Evolutionary conservation across 2,797 vertebrate species (phyloP), one percentile per base, ranked within the genome.

Genomic region (Cirrhinus molitorella): DNA sequence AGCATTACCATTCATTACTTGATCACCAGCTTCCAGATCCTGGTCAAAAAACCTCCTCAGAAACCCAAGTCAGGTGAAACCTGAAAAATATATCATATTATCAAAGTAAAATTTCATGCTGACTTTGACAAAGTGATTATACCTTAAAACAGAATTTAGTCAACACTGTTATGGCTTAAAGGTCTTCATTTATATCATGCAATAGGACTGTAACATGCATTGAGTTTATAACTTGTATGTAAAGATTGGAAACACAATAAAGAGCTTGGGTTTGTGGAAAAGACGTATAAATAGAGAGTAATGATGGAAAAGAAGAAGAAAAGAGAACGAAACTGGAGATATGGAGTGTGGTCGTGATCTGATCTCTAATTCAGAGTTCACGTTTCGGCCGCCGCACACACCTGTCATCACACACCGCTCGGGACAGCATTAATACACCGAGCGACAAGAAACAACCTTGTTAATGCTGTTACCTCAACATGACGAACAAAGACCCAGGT

Each of bases 401-500:
- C 72, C 31, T 17, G 51, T 57, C 53, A 75, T 75, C 72, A 75
- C 72, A 75, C 72, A 75, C 72, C 49, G n/a, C 31, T 13, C 71
- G 7, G 47, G 47, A 53, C 75, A 37, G 5, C 19, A 5, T 4
- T 19, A n/a, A 65, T 6, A 78, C 25, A 67, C 23, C 23, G 17
- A 3, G 5, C 17, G 25, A 78, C 59, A 78, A 65, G 43, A 31
- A 49, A 31, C n/a, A 47, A n/a, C 17, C 25, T 23, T 65, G 76
- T 77, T 77, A 77, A 63, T 78, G 76, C 59, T n/a, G 21, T 79
- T 34, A 79, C 43, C 59, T 66, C 25, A 79, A 66, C 76, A 79
- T 37, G 76, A 51, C 17, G 61, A 79, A 77, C 74, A 77, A 37
- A 40, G 57, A 17, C 23, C 2, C 57, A 28, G 75, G 57, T 63